Conservation (phyloP, 2,797 vertebrate species). For the Buphagus erythrorhynchus region DNA sequence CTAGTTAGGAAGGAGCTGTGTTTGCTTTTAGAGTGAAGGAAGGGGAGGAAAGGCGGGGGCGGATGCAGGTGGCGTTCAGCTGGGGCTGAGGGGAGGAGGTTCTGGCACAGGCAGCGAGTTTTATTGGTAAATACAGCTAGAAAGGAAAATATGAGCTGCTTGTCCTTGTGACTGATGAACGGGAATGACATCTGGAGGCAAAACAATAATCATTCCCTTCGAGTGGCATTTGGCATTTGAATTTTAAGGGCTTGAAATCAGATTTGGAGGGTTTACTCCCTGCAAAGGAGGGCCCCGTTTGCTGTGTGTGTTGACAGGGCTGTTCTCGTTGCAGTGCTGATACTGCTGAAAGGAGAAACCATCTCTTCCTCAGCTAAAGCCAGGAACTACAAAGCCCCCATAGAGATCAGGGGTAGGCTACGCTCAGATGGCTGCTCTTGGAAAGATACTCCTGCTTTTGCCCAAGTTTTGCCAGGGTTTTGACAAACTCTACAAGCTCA, state of each 20-base stretch:
- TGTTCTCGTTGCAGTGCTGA: not conserved
- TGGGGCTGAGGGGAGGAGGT: not conserved
- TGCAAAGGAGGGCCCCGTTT: not conserved
- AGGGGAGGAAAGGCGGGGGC: not conserved
- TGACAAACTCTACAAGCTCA: not conserved
- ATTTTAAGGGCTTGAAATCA: not conserved
- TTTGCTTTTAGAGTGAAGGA: constrained; percentile 3
- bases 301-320: not conserved
- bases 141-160: not conserved
- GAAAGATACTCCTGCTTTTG: not conserved
- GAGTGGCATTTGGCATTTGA: not conserved
- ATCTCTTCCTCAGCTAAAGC: not conserved
- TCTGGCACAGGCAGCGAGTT: not conserved
- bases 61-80: not conserved
- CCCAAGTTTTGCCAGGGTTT: not conserved
- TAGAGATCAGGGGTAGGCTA: not conserved
- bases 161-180: constrained; percentile 30
- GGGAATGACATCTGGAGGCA: constrained; percentile 10
- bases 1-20: not conserved
- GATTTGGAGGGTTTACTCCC: not conserved
- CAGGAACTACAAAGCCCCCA: not conserved
- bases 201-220: constrained; percentile 25
- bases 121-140: constrained; percentile 21
- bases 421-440: not conserved
- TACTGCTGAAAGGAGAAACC: not conserved